Base-by-base conservation (phyloP, 2,888 invertebrate species). In the Andrena hattorfiana region DNA sequence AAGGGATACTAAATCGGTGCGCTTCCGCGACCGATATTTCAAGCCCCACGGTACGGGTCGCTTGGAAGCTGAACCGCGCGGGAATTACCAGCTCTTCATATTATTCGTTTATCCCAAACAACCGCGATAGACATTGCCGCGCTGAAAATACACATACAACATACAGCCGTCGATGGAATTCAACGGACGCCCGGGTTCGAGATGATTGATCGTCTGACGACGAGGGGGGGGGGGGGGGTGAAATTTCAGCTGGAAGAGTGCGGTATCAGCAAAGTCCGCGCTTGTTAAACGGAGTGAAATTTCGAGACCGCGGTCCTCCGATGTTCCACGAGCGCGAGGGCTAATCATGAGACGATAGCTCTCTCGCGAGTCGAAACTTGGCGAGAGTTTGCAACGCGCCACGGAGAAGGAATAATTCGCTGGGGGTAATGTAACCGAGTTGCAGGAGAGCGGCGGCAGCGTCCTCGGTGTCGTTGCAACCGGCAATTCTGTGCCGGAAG, bases 281-380 rank as follows among this genome's bases (percentile, higher is more conserved):
- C n/a, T 20, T 20, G 23, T 56, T 26, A 56, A 56, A 56, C 23
- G 3, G 10, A 26, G 4, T 23, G 56, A 56, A 54, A 56, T 56
- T 26, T 26, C 56, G 8, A 26, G 8, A 16, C 23, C 20, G 23
- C 4, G 20, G 56, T 26, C 26, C 26, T 2, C 1, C 26, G 23
- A 26, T 23, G 56, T 26, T 56, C 10, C 30, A 30, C 28, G 32
- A 32, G 73, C 66, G 64, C 68, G 35, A 16, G 42, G 71, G 64
- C 63, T 67, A 80, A 86, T 82, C 79, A 75, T 71, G 74, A 73
- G 80, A 85, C 73, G 86, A 86, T 84, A 84, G 66, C 71, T 84
- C 80, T 84, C 80, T 60, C 82, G 68, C 78, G 48, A 68, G 51
- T 4, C 23, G 74, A 77, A 84, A 86, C 77, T 86, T 81, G 59